Base-by-base conservation (phyloP, 2,888 invertebrate genomes). In the Lucinisca nassula region DNA sequence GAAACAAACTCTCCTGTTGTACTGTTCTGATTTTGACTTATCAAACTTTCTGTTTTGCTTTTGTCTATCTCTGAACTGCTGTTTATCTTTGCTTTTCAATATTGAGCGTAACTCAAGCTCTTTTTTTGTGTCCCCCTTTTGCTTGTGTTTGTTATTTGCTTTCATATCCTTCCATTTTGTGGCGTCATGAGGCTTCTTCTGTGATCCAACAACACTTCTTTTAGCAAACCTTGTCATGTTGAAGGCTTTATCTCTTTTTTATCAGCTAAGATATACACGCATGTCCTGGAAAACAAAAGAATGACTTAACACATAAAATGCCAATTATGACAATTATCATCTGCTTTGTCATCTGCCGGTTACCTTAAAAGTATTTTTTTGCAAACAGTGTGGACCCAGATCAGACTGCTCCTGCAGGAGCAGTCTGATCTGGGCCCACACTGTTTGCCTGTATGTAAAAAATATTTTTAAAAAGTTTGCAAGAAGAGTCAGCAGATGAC, bases 1-100 rank as follows among this genome's bases (percentile, higher is more conserved):
- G 94, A 98, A 98, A 95, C 98, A 98, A n/a, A 98, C 97, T 72
- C 32, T 45, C 72, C 61, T 49, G n/a, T 55, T 12, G 27, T 61
- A 61, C 30, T 84, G n/a, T 14, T 14, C 32, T 70, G 21, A 27
- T 6, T 79, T 67, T 40, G 27, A 40, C 27, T 77, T 55, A 58
- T 30, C 61, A 32, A 67, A 32, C 21, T 27, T 37, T 55, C 12
- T 58, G 61, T 38, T 83, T 85, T 8, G 40, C 35, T 12, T 76
- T 55, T 70, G 75, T 40, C 21, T 70, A 72, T 70, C 27, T 45
- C 17, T 37, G n/a, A 30, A 27, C 0, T 40, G 17, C 37, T 32
- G 58, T 24, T 27, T 67, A 73, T 32, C 79, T 80, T 49, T 75
- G 79, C 76, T 79, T 74, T 72, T 70, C 79, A 75, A 78, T 35